Evolutionary conservation across 2,113 vertebrate species (phyloP).

Genomic region (Phalacrocorax carbo): DNA sequence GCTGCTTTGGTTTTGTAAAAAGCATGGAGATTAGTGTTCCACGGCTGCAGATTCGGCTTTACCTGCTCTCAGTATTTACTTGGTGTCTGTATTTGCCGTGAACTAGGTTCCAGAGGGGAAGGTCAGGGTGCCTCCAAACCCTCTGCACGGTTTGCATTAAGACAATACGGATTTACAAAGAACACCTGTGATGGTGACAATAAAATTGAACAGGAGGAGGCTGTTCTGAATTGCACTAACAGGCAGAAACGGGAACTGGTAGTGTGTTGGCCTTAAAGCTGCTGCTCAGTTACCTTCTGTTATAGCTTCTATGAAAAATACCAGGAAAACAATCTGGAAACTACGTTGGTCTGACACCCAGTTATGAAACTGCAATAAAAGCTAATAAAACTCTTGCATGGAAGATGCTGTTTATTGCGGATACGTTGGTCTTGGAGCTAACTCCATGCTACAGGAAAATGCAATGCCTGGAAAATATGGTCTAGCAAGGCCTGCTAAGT

Average conservation of each 20-base stretch:
- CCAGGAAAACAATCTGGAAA: not conserved
- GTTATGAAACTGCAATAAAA: not conserved
- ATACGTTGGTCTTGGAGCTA: not conserved
- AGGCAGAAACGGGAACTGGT: not conserved
- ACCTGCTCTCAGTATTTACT: not conserved
- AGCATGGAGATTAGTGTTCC: not conserved
- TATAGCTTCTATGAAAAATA: not conserved
- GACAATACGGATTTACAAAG: not conserved
- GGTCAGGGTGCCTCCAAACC: not conserved
- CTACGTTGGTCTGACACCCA: not conserved
- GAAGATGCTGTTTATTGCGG: not conserved
- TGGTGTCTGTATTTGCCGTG: not conserved
- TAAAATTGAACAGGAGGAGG: not conserved
- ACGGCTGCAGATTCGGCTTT: not conserved
- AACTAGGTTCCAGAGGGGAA: not conserved
- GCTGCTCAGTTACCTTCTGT: not conserved
- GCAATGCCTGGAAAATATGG: not conserved
- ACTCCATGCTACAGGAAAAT: not conserved
- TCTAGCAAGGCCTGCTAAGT: not conserved
- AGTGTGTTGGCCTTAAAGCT: not conserved
- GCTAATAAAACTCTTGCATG: not conserved
- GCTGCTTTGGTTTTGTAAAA: not conserved
- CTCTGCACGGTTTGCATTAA: not conserved
- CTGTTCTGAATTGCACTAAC: not conserved
- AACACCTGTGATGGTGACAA: accelerated